Evolutionary conservation across 2,888 invertebrate species (phyloP), one percentile per base, ranked within the genome.

Genomic region (Drosophila basisetae): DNA sequence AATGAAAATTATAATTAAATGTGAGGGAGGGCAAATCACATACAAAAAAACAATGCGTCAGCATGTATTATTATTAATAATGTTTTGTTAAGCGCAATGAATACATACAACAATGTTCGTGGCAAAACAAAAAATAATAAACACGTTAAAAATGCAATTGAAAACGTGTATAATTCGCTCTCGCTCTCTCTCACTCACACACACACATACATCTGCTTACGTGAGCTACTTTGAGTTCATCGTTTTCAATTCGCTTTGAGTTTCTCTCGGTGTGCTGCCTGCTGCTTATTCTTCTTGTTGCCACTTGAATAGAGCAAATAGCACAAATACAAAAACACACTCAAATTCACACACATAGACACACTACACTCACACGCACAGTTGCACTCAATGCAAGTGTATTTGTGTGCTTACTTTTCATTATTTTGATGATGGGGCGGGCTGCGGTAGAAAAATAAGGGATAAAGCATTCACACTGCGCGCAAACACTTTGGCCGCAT

Each of bases 151-250:
- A 81, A 87, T 84, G 84, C 87, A 91, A 89, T 78, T 85, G 73
- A 80, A 90, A 70, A 70, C 63, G 79, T 78, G 62, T 71, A 64
- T 55, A 49, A 31, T 37, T 30, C 31, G 37, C 52, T 49, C 53
- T 30, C 31, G 37, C 52, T 49, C 53, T 49, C 68, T 50, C 54
- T 28, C 66, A 35, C 80, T 50, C 65, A 53, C 60, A 65, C 55
- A 52, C 35, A 69, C 55, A 56, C 47, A 53, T 18, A 30, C 52
- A 53, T 28, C 61, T 50, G 66, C 62, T 65, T 80, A 73, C 85
- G 90, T 87, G 87, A 78, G 86, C 87, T 87, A 87, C 89, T 87
- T 87, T 89, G 81, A 90, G 91, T 87, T 87, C 87, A 90, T 91
- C 90, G 87, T 87, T 90, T 87, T 90, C 86, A 87, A 90, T 87